Conservation (phyloP, 2,113 vertebrate species). For the Amblyopsis rosae region DNA sequence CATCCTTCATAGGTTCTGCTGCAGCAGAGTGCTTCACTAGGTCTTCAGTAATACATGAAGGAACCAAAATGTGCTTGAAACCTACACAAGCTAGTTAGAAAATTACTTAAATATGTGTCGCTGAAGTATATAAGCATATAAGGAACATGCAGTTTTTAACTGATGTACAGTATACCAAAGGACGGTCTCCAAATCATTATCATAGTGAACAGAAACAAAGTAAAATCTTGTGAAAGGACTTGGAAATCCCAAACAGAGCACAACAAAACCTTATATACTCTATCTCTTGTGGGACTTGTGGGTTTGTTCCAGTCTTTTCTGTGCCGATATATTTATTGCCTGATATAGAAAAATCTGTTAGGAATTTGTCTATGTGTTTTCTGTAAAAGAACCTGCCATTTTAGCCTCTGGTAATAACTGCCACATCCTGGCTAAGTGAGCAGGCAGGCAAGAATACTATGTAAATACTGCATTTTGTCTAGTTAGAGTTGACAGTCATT, state of each 20-base stretch:
- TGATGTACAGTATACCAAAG: background rate
- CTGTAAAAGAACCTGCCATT: slow-evolving; percentile 49
- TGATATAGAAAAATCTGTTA: no score
- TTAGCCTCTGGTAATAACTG: slow-evolving; percentile 55
- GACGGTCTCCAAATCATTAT: background rate
- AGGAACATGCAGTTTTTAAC: background rate
- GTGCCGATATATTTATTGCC: background rate
- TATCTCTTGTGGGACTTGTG: slow-evolving; percentile 8
- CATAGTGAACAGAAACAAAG: slow-evolving; percentile 4
- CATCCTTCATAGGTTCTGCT: background rate
- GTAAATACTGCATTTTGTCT: slow-evolving; percentile 24
- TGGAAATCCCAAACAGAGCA: slow-evolving; percentile 2
- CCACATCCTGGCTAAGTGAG: slow-evolving; percentile 21
- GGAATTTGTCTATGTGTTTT: slow-evolving; percentile 12
- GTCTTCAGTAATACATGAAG: slow-evolving; percentile 6
- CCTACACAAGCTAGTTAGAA: background rate
- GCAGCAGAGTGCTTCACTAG: slow-evolving; percentile 17
- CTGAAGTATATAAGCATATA: slow-evolving; percentile 6
- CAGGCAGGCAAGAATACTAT: slow-evolving; percentile 15
- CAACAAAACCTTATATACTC: slow-evolving; percentile 8
- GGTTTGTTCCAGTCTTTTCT: slow-evolving; percentile 34
- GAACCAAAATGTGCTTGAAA: background rate
- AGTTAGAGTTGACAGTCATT: no score
- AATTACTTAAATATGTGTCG: background rate
- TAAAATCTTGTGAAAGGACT: slow-evolving; percentile 21